These are phyloP conservation scores for Hipposideros larvatus DNA, from an alignment of 2,797 vertebrate genomes.

Conservation along the genomic window DNA sequence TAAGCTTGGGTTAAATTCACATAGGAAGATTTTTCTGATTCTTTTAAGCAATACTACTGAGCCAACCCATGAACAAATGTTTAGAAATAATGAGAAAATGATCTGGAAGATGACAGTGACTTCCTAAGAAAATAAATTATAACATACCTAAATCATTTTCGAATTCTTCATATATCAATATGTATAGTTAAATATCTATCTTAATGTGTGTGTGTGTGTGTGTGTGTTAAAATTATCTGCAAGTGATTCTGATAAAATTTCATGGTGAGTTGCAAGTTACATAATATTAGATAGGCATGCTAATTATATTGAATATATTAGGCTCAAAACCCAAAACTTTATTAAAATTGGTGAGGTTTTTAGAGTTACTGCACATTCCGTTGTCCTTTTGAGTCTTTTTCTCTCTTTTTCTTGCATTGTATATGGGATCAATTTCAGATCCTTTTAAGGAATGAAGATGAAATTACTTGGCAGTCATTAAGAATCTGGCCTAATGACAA, in stretches of 20 bases:
- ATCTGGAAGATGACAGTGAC: background rate
- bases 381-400: background rate
- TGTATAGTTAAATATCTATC: background rate
- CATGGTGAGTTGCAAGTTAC: conserved; percentile 26
- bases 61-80: background rate
- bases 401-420: background rate
- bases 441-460: conserved; percentile 5
- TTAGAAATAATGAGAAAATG: conserved; percentile 62
- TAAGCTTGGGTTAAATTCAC: conserved; percentile 62
- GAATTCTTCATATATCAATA: conserved; percentile 33
- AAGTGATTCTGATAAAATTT: conserved; percentile 24
- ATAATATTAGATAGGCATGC: background rate
- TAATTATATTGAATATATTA: conserved; percentile 15
- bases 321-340: background rate
- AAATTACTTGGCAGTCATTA: conserved; percentile 1
- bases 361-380: background rate
- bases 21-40: background rate
- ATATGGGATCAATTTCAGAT: background rate
- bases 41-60: conserved; percentile 10
- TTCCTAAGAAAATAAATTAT: background rate
- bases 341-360: background rate
- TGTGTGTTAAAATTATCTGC: background rate
- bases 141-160: background rate
- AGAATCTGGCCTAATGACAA: background rate
- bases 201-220: background rate